Evolutionary conservation across 2,113 vertebrate genomes (phyloP).

Genomic region (Crocuta crocuta): DNA sequence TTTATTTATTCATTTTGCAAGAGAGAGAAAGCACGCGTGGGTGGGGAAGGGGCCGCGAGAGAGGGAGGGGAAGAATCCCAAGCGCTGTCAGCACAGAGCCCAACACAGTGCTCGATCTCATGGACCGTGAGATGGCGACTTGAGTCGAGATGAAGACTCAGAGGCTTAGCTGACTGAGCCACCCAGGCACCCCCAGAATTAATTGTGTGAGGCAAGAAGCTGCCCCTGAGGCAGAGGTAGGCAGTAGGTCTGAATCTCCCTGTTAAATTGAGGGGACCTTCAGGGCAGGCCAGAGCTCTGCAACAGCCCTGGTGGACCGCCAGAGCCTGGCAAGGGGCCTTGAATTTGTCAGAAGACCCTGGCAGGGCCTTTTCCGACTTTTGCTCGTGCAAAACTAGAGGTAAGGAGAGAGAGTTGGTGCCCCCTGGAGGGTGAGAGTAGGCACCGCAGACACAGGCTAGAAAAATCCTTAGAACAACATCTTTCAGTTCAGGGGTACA

Average conservation of each 20-base stretch:
- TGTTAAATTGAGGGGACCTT: background rate
- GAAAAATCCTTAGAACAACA: background rate
- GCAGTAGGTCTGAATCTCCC: background rate
- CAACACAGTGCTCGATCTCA: too few species aligned
- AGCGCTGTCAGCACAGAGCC: too few species aligned
- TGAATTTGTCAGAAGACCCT: too few species aligned
- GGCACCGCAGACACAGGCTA: background rate
- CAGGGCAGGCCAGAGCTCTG: background rate
- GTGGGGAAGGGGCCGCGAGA: too few species aligned
- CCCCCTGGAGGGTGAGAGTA: conserved; percentile 16
- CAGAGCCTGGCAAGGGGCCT: background rate
- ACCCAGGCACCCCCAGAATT: background rate
- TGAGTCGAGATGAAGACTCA: too few species aligned
- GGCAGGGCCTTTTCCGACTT: background rate
- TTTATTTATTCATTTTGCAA: too few species aligned
- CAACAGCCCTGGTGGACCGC: background rate
- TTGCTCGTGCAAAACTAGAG: background rate
- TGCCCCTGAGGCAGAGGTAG: background rate
- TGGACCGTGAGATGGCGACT: too few species aligned
- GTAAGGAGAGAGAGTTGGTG: background rate
- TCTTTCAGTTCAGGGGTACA: background rate
- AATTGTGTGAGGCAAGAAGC: background rate
- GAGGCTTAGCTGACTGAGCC: too few species aligned
- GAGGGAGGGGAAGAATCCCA: too few species aligned
- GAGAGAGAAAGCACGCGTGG: too few species aligned